A percentile compares a stretch with the other conserved stretches of the same genome.
Conservation (phyloP, 2,888 invertebrate species). For the Cephus pulcher region DNA sequence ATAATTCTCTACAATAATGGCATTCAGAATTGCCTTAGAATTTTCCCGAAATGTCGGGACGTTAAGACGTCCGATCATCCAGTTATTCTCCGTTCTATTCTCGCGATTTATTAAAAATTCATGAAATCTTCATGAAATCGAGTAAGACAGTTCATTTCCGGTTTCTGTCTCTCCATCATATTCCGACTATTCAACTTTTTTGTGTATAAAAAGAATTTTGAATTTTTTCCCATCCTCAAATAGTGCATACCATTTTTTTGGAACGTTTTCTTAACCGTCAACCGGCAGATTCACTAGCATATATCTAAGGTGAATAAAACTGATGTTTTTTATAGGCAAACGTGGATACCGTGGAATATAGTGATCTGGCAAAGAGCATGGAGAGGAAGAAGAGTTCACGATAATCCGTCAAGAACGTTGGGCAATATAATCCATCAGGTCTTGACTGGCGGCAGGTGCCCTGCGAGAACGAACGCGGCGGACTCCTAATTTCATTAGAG, state of each 20-base stretch:
- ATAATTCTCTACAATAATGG: background rate
- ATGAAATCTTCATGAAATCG: background rate
- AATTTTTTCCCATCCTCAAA: background rate
- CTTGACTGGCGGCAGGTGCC: constrained; percentile 49
- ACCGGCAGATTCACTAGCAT: background rate
- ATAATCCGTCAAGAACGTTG: constrained; percentile 61
- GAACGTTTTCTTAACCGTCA: background rate
- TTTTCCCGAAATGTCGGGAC: background rate
- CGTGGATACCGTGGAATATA: background rate
- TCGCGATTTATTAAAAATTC: background rate
- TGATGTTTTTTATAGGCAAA: background rate
- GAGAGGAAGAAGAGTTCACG: constrained; percentile 34
- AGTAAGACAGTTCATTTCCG: background rate
- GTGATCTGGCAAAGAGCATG: background rate
- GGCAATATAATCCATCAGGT: constrained; percentile 63
- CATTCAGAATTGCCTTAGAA: background rate
- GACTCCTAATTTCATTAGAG: constrained; percentile 50
- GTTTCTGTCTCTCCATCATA: background rate
- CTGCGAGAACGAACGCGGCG: constrained; percentile 44
- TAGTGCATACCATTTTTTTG: background rate
- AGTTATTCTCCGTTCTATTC: background rate
- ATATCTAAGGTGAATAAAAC: background rate
- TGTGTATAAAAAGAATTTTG: background rate
- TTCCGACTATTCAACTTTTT: background rate
- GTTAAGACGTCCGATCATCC: background rate